phyloP scores from a whole-genome alignment of 2,888 invertebrate genomes.

The Andrena bicolor region DNA sequence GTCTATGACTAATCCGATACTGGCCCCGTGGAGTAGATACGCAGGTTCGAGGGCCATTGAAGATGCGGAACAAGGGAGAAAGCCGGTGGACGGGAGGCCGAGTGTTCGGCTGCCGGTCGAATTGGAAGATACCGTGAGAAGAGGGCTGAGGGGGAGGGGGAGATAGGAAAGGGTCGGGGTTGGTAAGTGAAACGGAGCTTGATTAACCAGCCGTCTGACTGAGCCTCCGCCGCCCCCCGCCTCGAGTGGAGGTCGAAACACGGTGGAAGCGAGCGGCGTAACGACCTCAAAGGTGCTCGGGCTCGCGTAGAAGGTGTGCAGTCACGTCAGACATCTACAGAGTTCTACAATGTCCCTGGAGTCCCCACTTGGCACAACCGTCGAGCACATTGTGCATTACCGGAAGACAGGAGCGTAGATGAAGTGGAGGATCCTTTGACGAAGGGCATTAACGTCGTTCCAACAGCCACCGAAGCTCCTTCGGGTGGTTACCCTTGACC shows the following conservation, averaged over 20 bases:
- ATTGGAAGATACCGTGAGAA: slow-evolving; percentile 10
- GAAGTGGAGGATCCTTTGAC: slow-evolving; percentile 62
- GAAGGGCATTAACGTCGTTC: slow-evolving; percentile 61
- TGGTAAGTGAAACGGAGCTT: slow-evolving; percentile 70
- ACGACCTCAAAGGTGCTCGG: slow-evolving; percentile 68
- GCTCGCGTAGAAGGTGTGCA: slow-evolving; percentile 59
- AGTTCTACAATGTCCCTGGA: slow-evolving; percentile 60
- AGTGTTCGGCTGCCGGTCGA: slow-evolving; percentile 11
- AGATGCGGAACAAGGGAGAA: slow-evolving; percentile 27
- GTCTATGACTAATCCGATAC: slow-evolving; percentile 37
- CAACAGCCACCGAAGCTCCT: slow-evolving; percentile 37
- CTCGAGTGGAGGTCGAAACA: slow-evolving; percentile 49
- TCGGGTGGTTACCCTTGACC: slow-evolving; percentile 10
- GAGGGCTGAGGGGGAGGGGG: background rate
- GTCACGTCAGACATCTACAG: slow-evolving; percentile 56
- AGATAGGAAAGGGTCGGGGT: slow-evolving; percentile 18
- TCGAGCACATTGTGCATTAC: slow-evolving; percentile 54
- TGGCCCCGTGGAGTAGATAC: slow-evolving; percentile 4
- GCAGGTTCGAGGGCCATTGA: slow-evolving; percentile 27
- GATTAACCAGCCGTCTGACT: slow-evolving; percentile 65
- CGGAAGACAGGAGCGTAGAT: slow-evolving; percentile 47
- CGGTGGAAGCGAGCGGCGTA: slow-evolving; percentile 48
- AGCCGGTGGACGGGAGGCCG: slow-evolving; percentile 18
- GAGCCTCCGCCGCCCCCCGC: slow-evolving; percentile 15
- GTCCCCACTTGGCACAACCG: slow-evolving; percentile 44